phyloP scores from a whole-genome alignment of 2,888 invertebrate species.

The Phyllotreta striolata region DNA sequence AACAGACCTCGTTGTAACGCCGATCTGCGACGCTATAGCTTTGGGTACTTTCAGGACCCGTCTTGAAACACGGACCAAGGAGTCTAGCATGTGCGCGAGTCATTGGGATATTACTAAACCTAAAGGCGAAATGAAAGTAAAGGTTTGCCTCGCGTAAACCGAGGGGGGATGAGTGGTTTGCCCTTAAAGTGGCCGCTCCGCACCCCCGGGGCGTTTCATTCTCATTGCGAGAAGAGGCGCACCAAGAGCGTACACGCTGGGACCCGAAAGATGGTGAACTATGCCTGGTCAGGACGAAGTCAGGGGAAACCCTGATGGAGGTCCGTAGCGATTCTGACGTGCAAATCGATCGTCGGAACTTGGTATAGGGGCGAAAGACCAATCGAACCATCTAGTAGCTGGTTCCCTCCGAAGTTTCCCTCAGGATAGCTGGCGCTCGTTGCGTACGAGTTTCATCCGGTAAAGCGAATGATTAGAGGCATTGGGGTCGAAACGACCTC shows the following conservation, averaged over 20 bases:
- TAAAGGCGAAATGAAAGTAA: constrained; percentile 78
- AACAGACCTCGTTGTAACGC: constrained; percentile 43
- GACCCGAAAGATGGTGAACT: no score
- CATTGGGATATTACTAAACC: no score
- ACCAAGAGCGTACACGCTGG: constrained; percentile 8
- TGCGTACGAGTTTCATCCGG: no score
- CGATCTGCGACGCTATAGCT: constrained; percentile 57
- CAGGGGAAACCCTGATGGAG: no score
- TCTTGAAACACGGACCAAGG: constrained; percentile 82
- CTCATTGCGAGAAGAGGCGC: constrained; percentile 41
- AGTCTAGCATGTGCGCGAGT: constrained; percentile 76
- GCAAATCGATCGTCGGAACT: constrained; percentile 76
- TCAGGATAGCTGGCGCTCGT: no score
- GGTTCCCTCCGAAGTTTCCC: constrained; percentile 16
- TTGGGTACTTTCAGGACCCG: constrained; percentile 67
- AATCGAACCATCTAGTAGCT: constrained; percentile 70
- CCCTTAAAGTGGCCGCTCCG: constrained; percentile 51
- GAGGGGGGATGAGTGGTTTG: constrained; percentile 61
- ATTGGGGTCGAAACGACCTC: no score
- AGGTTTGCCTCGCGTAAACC: constrained; percentile 58
- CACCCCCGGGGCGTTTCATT: constrained; percentile 65
- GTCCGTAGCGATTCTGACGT: constrained; percentile 78
- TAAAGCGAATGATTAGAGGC: no score
- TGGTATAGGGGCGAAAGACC: constrained; percentile 75
- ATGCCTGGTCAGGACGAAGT: no score